phyloP scores from a whole-genome alignment of 2,888 invertebrate genomes.

The Xanthia togata region DNA sequence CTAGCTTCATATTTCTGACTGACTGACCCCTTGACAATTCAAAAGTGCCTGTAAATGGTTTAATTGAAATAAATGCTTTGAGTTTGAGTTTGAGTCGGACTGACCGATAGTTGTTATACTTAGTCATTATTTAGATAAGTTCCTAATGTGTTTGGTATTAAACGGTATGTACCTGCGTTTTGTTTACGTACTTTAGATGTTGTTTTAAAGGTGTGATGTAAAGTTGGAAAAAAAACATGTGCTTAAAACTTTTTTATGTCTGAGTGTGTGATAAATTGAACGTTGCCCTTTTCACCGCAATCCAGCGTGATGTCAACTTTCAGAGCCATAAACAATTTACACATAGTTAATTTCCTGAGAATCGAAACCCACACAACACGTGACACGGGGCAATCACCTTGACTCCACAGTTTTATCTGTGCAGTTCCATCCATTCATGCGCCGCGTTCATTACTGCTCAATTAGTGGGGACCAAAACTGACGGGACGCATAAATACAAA shows the following conservation, averaged over 20 bases:
- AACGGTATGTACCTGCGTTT: not conserved
- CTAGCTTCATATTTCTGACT: too few species aligned
- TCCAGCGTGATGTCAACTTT: not conserved
- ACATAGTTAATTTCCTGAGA: not conserved
- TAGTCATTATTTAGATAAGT: slow-evolving; percentile 18
- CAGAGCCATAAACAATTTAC: not conserved
- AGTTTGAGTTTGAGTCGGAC: too few species aligned
- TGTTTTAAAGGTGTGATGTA: slow-evolving; percentile 3
- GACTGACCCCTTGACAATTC: too few species aligned
- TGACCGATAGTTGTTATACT: not conserved
- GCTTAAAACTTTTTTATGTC: not conserved
- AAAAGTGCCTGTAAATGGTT: too few species aligned
- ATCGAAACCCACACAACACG: not conserved
- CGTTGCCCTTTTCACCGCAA: not conserved
- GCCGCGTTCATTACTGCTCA: too few species aligned
- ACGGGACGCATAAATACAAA: too few species aligned
- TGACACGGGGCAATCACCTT: not conserved
- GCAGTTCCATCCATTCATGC: too few species aligned
- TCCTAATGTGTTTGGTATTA: not conserved
- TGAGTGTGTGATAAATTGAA: not conserved
- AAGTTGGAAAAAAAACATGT: not conserved
- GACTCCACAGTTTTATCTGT: not conserved
- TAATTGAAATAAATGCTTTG: too few species aligned
- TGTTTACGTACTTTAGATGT: not conserved
- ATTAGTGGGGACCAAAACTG: too few species aligned